Evolutionary conservation across 2,888 invertebrate species (phyloP).

Genomic region (Nymphalis c-album): DNA sequence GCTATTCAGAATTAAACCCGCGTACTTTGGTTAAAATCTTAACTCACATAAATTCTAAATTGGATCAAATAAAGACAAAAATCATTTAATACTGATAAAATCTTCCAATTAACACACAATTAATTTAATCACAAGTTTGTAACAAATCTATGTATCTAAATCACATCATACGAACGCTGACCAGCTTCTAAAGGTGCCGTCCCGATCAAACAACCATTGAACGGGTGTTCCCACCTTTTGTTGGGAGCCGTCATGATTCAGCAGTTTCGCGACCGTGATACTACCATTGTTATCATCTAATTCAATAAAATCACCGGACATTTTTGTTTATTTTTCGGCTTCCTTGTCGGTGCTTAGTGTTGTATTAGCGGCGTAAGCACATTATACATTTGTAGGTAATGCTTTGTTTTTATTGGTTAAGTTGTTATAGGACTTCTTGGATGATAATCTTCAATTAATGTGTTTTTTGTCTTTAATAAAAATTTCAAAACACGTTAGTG

Average conservation of each 20-base stretch:
- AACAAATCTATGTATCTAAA: constrained; percentile 17
- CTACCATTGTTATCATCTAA: constrained; percentile 77
- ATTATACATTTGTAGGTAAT: constrained; percentile 53
- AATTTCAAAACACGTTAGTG: no score
- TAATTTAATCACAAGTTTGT: neutral
- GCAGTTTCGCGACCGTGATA: constrained; percentile 60
- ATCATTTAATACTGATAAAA: no score
- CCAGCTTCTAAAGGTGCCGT: constrained; percentile 46
- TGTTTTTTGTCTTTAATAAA: constrained; percentile 28
- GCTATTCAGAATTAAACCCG: no score
- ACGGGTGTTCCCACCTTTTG: constrained; percentile 78
- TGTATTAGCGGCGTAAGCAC: constrained; percentile 64
- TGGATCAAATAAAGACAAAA: no score
- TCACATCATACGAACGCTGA: constrained; percentile 23
- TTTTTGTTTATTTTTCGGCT: constrained; percentile 78
- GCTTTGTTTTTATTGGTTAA: constrained; percentile 46
- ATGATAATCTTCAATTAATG: neutral
- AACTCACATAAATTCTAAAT: no score
- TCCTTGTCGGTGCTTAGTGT: constrained; percentile 70
- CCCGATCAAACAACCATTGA: constrained; percentile 77
- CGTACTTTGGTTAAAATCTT: no score
- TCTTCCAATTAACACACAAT: neutral
- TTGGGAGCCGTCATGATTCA: constrained; percentile 68
- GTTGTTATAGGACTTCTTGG: constrained; percentile 32
- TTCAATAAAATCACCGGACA: constrained; percentile 80